Evolutionary conservation across 2,797 vertebrate genomes (phyloP), one percentile per base, ranked within the genome.

Genomic region (Platalea minor): DNA sequence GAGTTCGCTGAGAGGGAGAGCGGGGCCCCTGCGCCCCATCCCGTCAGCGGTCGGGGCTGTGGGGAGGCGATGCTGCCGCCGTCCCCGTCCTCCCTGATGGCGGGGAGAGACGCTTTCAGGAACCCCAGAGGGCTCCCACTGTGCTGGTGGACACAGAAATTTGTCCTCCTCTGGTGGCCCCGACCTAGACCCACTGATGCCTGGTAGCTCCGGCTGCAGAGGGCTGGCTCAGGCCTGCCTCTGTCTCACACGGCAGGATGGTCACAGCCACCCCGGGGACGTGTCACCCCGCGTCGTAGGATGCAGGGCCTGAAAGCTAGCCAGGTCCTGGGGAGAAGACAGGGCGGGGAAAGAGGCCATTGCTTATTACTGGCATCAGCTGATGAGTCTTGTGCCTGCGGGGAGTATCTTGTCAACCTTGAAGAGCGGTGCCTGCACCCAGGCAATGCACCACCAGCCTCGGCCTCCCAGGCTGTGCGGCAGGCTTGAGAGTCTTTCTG

Each of bases 21-120:
- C 4, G 12, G 8, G 2, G 11, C 12, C 16, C 2, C 2, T 0
- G 2, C 6, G 5, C 18, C 10, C 3, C 35, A 1, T 4, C 10
- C 13, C 1, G 0, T 7, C 4, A 6, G 29, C 10, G 5, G 15
- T 14, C 3, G 50, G 10, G 29, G 17, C 12, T 4, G 60, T 2
- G 15, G 10, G 5, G 20, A 0, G 7, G 5, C 1, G 15, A 2
- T 0, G 26, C 0, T 0, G 43, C 5, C 3, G 13, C 3, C 13
- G 0, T 9, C 4, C 9, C 1, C 2, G 2, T 23, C 7, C 7
- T n/a, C 11, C 7, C 1, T 15, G 8, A 1, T 1, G 45, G 7
- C 7, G 23, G 11, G 5, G 11, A 11, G 29, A 46, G 28, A 24
- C 15, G 0, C 17, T n/a, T n/a, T 12, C 7, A 14, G 35, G 37